These are phyloP conservation scores for Australoheros scitulus DNA, from an alignment of 2,113 vertebrate species.

Conservation along the genomic window DNA sequence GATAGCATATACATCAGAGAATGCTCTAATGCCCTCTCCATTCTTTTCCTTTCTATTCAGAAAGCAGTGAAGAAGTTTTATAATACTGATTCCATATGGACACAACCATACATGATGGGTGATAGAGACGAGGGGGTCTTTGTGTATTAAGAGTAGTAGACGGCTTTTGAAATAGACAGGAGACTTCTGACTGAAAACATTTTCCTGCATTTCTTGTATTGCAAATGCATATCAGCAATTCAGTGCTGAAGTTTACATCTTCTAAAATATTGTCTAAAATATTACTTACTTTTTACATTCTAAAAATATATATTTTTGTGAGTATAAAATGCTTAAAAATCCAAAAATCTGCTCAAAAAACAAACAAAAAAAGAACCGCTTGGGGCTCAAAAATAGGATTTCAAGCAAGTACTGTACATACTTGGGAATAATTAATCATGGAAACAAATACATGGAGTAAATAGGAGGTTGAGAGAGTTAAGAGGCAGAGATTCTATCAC, in stretches of 20 bases:
- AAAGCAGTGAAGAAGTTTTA: not conserved
- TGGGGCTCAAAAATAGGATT: not conserved
- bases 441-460: not conserved
- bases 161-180: not conserved
- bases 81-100: conserved; percentile 16
- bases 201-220: not conserved
- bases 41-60: not conserved
- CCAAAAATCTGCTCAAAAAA: not conserved
- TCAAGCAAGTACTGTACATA: rapidly evolving
- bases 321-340: not conserved
- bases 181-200: not conserved
- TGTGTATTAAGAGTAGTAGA: not conserved
- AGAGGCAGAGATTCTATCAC: not conserved
- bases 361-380: not conserved
- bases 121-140: not conserved
- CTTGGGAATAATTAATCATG: not conserved
- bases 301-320: not conserved
- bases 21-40: not conserved
- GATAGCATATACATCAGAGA: conserved; percentile 32
- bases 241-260: not conserved
- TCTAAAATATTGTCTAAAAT: not conserved
- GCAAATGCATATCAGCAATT: not conserved
- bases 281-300: too few species aligned
- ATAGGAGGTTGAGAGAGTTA: not conserved
- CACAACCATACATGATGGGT: not conserved